Percentiles rank a stretch among this genome's conserved stretches.
Conservation (phyloP, 1,140 invertebrate species). For the Halictus rubicundus region DNA sequence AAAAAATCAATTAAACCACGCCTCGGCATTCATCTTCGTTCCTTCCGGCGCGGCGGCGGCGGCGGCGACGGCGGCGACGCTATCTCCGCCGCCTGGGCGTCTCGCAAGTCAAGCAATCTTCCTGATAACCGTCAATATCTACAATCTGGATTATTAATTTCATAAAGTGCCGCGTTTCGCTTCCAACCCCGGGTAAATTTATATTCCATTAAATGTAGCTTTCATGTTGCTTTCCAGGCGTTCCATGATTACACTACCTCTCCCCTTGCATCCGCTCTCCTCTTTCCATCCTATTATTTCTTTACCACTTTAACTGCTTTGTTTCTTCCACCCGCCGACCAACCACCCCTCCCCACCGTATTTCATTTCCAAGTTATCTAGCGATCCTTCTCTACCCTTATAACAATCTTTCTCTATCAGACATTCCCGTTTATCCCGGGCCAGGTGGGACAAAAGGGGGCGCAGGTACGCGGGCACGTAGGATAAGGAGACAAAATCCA, state of each 20-base stretch:
- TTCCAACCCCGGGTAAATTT: slow-evolving; percentile 1
- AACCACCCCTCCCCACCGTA: slow-evolving; percentile 1
- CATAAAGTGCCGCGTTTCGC: slow-evolving; percentile 9
- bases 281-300: not conserved
- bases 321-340: not conserved
- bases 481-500: slow-evolving; percentile 19
- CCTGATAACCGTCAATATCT: slow-evolving; percentile 8
- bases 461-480: not conserved
- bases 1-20: slow-evolving; percentile 40
- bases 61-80: too few species aligned
- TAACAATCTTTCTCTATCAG: not conserved
- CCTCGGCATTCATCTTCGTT: slow-evolving; percentile 22
- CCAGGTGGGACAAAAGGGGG: not conserved
- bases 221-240: not conserved
- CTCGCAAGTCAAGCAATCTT: slow-evolving; percentile 3
- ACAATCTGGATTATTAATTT: slow-evolving; percentile 28
- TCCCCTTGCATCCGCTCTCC: not conserved
- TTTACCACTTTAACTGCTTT: slow-evolving; percentile 10
- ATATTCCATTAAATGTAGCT: slow-evolving; percentile 13
- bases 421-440: slow-evolving; percentile 34
- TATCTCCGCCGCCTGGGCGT: not conserved
- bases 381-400: not conserved
- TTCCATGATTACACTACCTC: not conserved
- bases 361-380: slow-evolving; percentile 1
- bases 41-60: not conserved